A percentile compares a stretch with the other conserved stretches of the same genome.
These are phyloP conservation scores for Montipora capricornis DNA, from an alignment of 64 coral and sea anemone species.

Conservation along the genomic window DNA sequence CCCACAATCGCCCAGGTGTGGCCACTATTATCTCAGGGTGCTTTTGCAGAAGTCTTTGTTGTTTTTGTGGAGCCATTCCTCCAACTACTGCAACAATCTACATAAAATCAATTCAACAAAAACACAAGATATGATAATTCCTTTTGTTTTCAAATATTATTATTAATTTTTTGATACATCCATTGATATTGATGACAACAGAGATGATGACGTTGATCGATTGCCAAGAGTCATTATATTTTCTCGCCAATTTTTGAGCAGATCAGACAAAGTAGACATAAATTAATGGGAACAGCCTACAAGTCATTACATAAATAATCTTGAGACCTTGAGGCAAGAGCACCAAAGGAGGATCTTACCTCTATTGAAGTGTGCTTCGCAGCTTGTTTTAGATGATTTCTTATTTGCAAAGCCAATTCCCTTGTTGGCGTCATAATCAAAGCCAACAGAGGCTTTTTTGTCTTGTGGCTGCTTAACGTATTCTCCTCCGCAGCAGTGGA, in stretches of 20 bases:
- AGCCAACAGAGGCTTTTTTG: constrained; percentile 51
- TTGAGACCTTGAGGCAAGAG: background rate
- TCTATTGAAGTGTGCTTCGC: constrained; percentile 76
- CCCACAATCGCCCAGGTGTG: constrained; percentile 94
- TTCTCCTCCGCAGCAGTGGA: too few relatives aligned
- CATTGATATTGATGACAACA: too few relatives aligned
- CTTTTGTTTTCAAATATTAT: too few relatives aligned
- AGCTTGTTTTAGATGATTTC: constrained; percentile 73
- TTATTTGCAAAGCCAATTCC: constrained; percentile 94
- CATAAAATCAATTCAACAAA: background rate
- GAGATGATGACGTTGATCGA: too few relatives aligned
- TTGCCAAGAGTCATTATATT: too few relatives aligned
- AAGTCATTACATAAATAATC: too few relatives aligned
- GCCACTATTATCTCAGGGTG: constrained; percentile 93
- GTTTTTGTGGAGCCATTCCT: constrained; percentile 93
- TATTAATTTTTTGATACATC: too few relatives aligned
- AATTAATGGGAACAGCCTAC: too few relatives aligned
- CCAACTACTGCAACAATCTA: constrained; percentile 94
- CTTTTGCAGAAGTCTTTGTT: constrained; percentile 77
- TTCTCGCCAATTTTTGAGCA: too few relatives aligned
- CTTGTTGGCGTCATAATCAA: constrained; percentile 94
- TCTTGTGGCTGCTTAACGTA: background rate
- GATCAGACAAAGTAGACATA: too few relatives aligned
- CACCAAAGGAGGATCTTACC: constrained; percentile 5
- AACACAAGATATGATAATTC: too few relatives aligned